Evolutionary conservation across 2,888 invertebrate genomes (phyloP), one percentile per base, ranked within the genome.

Genomic region (Lasioglossum villosulum): DNA sequence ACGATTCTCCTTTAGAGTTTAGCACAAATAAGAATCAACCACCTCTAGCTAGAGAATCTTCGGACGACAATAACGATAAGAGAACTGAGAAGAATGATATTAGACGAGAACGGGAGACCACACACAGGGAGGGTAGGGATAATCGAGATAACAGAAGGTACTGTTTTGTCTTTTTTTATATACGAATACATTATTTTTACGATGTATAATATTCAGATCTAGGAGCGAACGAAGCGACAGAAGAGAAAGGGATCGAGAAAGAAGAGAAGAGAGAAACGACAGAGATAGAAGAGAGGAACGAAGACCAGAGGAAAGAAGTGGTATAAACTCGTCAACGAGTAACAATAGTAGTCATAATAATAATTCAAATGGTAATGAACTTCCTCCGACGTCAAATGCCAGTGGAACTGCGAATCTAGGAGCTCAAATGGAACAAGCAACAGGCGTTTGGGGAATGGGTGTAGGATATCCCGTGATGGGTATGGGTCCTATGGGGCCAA

Each of bases 1-100:
- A 96, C 88, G 96, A 97, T 91, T 96, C 95, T 37, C 97, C 97
- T 0, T 93, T 97, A 73, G 96, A 97, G 91, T 97, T 97, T 93
- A 96, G 96, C 90, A 96, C 95, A 63, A 96, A 96, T 89, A 97
- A 96, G 92, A 96, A 96, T 93, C 96, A 96, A 92, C 96, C 96
- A 76, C 96, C 96, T 42, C 96, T 96, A 91, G 96, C 96, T 30
- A 93, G 96, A 14, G 93, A 95, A 77, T 93, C 90, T 48, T 89
- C 92, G 0, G 93, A 94, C 4, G 95, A 94, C 34, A 90, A 83
- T 72, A 91, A 84, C 30, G 94, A 95, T 37, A 93, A 93, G n/a
- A 92, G 94, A 71, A 92, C 80, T 73, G 94, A 95, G 14, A 95
- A 95, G 81, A 93, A 92, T 78, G 93, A 94, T 4, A 95, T 92